These are phyloP conservation scores for Lepidonotus clava DNA, from an alignment of 2,888 invertebrate species.

Conservation along the genomic window DNA sequence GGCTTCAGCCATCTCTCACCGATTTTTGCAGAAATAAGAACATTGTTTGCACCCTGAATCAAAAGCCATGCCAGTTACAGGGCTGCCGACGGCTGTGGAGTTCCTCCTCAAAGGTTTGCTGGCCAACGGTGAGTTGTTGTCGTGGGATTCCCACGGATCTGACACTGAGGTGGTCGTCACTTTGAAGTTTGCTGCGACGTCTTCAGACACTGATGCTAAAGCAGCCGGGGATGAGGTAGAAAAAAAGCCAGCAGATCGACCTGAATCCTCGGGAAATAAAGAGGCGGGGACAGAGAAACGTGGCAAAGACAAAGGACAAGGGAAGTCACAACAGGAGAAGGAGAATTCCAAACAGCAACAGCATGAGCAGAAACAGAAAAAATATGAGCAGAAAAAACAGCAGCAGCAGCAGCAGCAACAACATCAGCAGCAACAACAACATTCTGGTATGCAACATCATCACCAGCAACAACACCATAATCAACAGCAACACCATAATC, in stretches of 20 bases:
- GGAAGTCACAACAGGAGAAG: not conserved
- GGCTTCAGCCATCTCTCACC: no score
- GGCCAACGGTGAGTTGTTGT: not conserved
- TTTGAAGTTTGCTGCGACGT: not conserved
- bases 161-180: slow-evolving; percentile 29
- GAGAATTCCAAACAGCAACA: not conserved
- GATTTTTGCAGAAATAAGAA: no score
- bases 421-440: not conserved
- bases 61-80: slow-evolving; percentile 33
- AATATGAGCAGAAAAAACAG: not conserved
- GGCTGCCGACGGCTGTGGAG: slow-evolving; percentile 11
- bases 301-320: not conserved
- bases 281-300: not conserved
- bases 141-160: slow-evolving; percentile 29
- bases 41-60: no score
- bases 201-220: not conserved
- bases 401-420: not conserved
- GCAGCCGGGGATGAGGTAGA: not conserved
- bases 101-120: slow-evolving; percentile 31
- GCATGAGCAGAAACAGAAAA: not conserved
- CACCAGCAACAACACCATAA: not conserved
- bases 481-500: not conserved
- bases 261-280: not conserved
- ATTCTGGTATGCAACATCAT: not conserved
- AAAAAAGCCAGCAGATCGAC: not conserved